Conservation (phyloP, 2,888 invertebrate genomes). For the Hypolimnas misippus region DNA sequence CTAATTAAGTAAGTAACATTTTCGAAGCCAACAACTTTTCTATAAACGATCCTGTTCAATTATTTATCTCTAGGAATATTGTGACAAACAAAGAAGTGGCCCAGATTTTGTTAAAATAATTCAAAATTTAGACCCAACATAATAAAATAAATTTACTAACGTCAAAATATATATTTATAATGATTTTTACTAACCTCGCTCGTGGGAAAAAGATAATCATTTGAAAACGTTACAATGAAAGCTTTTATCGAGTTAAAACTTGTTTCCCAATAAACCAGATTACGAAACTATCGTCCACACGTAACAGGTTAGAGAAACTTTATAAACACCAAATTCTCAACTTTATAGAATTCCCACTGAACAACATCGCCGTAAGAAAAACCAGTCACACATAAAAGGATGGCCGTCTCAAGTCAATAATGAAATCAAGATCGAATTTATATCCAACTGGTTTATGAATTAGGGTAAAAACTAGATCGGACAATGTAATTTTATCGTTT, state of each 20-base stretch:
- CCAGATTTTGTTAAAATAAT: too few species aligned
- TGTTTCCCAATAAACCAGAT: conserved; percentile 55
- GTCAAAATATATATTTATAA: too few species aligned
- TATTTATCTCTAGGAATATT: too few species aligned
- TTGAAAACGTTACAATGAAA: conserved; percentile 3
- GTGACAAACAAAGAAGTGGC: too few species aligned
- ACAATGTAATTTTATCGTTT: conserved; percentile 27
- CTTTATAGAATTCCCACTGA: conserved; percentile 58
- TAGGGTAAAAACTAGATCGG: conserved; percentile 36
- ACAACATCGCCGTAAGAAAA: conserved; percentile 44
- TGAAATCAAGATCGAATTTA: conserved; percentile 37
- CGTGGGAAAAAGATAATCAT: not conserved
- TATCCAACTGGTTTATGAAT: conserved; percentile 38
- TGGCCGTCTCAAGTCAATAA: conserved; percentile 50
- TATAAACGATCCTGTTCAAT: too few species aligned
- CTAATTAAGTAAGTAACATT: too few species aligned
- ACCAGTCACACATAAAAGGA: conserved; percentile 58
- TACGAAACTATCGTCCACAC: conserved; percentile 40
- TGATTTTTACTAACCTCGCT: not conserved
- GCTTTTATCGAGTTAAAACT: conserved; percentile 27
- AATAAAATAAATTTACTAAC: too few species aligned
- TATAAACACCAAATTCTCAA: conserved; percentile 44
- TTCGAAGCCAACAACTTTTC: too few species aligned
- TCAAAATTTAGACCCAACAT: too few species aligned
- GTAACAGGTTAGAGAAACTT: conserved; percentile 58